Evolutionary conservation across 2,797 vertebrate species (phyloP).

Genomic region (Gobionotothen gibberifrons): DNA sequence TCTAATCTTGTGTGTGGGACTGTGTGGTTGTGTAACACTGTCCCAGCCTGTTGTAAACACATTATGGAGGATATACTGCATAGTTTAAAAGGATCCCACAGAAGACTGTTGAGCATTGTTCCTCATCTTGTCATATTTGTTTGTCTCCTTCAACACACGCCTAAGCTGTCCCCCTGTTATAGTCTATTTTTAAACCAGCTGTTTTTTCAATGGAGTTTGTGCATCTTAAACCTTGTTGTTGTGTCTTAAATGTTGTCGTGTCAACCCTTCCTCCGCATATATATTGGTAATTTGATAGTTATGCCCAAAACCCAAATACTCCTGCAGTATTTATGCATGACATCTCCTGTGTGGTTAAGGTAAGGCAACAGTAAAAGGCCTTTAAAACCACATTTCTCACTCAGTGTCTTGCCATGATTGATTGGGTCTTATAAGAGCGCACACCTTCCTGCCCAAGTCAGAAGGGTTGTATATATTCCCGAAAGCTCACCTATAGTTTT

Average conservation of each 20-base stretch:
- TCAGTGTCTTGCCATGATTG: background rate
- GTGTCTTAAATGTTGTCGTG: background rate
- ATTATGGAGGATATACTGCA: slow-evolving; percentile 27
- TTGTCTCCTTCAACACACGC: slow-evolving; percentile 15
- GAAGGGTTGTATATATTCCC: too few relatives aligned
- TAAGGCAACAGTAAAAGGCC: too few relatives aligned
- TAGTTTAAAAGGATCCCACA: slow-evolving; percentile 34
- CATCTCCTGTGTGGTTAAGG: background rate
- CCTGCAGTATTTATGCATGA: background rate
- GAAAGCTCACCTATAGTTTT: too few relatives aligned
- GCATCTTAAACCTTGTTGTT: slow-evolving; percentile 1
- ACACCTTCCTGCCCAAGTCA: too few relatives aligned
- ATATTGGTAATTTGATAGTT: background rate
- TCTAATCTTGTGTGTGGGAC: slow-evolving; percentile 34
- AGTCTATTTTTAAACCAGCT: background rate
- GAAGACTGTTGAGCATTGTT: slow-evolving; percentile 6
- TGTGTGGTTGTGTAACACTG: slow-evolving; percentile 37
- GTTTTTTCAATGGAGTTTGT: slow-evolving; percentile 11
- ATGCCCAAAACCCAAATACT: background rate
- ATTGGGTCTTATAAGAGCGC: background rate
- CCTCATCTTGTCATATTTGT: slow-evolving; percentile 3
- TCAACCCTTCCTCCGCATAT: too few relatives aligned
- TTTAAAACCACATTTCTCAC: background rate
- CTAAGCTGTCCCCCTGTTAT: background rate
- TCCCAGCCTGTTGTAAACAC: slow-evolving; percentile 40